Conservation (phyloP, 2,888 invertebrate species). For the Stomorhina lunata region DNA sequence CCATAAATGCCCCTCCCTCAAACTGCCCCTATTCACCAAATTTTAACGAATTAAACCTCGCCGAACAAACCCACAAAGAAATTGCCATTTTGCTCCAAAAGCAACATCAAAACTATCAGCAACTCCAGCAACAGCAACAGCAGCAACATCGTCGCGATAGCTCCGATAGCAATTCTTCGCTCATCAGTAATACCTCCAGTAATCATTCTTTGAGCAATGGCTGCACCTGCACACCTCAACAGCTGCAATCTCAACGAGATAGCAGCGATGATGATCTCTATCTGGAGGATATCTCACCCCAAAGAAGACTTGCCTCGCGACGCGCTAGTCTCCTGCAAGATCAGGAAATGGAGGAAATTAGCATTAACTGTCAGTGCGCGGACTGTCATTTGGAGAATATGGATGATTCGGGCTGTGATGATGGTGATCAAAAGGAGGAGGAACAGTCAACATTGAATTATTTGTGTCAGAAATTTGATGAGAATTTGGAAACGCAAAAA, state of each 20-base stretch:
- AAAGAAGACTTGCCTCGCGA: not conserved
- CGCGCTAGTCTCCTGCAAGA: conserved; percentile 66
- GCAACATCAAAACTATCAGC: conserved; percentile 70
- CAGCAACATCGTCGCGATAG: conserved; percentile 77
- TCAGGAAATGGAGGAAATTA: conserved; percentile 13
- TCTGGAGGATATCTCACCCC: not conserved
- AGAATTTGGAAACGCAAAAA: conserved; percentile 76
- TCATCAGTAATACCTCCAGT: conserved; percentile 77
- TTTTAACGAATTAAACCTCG: conserved; percentile 62
- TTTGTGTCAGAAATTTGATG: conserved; percentile 80
- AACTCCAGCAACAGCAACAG: conserved; percentile 68
- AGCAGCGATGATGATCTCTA: conserved; percentile 51
- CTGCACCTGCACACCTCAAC: conserved; percentile 74
- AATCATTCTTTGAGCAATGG: conserved; percentile 73
- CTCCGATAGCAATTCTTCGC: conserved; percentile 79
- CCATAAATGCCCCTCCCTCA: conserved; percentile 41
- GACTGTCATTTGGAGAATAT: conserved; percentile 71
- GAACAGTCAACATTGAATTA: conserved; percentile 76
- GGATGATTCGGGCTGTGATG: conserved; percentile 77
- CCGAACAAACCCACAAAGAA: conserved; percentile 69
- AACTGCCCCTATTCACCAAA: not conserved
- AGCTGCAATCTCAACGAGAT: conserved; percentile 65
- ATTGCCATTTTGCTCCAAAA: conserved; percentile 72
- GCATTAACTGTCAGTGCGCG: conserved; percentile 68
- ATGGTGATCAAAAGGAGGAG: conserved; percentile 73